Conservation (phyloP, 2,113 vertebrate species). For the Tympanuchus pallidicinctus region DNA sequence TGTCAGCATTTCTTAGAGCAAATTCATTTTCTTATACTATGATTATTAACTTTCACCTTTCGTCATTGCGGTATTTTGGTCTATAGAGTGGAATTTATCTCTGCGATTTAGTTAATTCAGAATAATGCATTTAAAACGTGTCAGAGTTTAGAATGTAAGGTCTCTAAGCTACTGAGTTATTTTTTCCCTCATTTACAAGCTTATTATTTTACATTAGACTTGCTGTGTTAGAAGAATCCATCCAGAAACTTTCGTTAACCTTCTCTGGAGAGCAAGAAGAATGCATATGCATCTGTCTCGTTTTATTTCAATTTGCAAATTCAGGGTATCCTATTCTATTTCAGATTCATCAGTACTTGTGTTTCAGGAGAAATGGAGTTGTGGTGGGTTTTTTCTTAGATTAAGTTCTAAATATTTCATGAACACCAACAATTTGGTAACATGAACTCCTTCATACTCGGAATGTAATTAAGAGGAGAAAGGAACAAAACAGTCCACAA, state of each 20-base stretch:
- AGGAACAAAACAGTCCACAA: neutral
- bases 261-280: neutral
- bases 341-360: neutral
- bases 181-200: neutral
- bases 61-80: neutral
- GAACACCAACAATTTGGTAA: neutral
- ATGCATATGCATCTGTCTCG: neutral
- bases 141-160: neutral
- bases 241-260: neutral
- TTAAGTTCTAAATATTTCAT: constrained; percentile 43
- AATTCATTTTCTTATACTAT: neutral
- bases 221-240: neutral
- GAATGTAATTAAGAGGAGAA: neutral
- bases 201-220: neutral
- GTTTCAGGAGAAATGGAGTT: neutral
- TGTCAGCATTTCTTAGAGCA: neutral
- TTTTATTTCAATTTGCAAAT: neutral
- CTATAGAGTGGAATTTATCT: neutral
- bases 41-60: neutral
- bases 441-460: neutral
- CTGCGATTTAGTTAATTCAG: neutral
- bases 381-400: neutral
- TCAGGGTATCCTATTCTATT: neutral
- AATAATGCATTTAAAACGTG: neutral
- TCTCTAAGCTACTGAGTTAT: neutral